Evolutionary conservation across 2,888 invertebrate species (phyloP).

Genomic region (Epiblema foenella): DNA sequence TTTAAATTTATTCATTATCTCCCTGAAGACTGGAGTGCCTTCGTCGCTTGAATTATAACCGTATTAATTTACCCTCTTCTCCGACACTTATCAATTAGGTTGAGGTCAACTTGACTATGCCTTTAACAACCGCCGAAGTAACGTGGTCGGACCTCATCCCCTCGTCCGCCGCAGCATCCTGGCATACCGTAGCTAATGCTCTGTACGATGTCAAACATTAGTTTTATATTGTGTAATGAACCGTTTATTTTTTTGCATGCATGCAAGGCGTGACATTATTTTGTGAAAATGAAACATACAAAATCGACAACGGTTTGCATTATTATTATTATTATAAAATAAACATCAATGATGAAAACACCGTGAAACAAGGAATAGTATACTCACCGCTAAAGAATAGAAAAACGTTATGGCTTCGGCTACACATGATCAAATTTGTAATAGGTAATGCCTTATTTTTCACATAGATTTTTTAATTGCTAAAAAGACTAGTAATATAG

Average conservation of each 20-base stretch:
- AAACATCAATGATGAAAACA: no score
- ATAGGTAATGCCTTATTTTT: no score
- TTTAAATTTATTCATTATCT: constrained; percentile 41
- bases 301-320: background rate
- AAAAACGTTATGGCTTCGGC: no score
- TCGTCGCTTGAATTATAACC: constrained; percentile 25
- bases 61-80: constrained; percentile 31
- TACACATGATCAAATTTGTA: no score
- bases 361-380: no score
- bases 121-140: constrained; percentile 18
- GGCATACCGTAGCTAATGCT: background rate
- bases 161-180: background rate
- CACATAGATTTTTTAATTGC: no score
- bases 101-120: constrained; percentile 9
- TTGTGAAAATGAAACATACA: background rate
- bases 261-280: background rate
- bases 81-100: constrained; percentile 25
- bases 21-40: constrained; percentile 15
- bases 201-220: background rate
- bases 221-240: background rate
- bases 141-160: background rate
- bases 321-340: no score
- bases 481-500: background rate
- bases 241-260: background rate
- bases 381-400: no score